Base-by-base conservation (phyloP, 1,140 invertebrate genomes). In the Saxidomus purpurata region DNA sequence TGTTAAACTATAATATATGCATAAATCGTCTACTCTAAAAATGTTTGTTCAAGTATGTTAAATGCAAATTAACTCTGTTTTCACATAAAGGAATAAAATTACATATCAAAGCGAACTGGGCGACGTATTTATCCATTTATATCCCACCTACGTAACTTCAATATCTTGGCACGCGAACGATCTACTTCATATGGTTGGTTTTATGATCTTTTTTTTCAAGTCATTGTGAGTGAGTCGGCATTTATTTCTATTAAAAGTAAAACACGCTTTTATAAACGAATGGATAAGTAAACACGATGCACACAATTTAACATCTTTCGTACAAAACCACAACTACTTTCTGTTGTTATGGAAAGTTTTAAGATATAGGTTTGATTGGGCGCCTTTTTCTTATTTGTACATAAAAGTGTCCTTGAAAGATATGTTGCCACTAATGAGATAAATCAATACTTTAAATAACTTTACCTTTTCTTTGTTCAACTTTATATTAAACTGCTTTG, bases 211-310 rank as follows among this genome's bases (percentile, higher is more conserved):
- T 55, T n/a, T 77, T 52, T 36, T 34, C 1, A 49, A 79, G 52
- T 52, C 28, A 49, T 79, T 52, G 19, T 79, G 4, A 79, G 36
- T 52, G 76, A 49, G 52, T 52, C 31, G 11, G 43, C 52, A 55
- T 55, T 52, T 49, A 79, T 52, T 79, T 49, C 31, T 52, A 79
- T 79, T 79, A 52, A 77, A 79, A 79, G 40, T 55, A 49, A 79
- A 28, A 28, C 25, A 49, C 8, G 19, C 15, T 55, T 31, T 40
- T 34, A n/a, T 17, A 52, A 79, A 52, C 4, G 0, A 3, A 55
- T 13, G 34, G 40, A 49, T 25, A 77, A 49, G 25, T 77, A 19
- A 47, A 49, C 40, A 15, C n/a, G 49, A 40, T 77, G 25, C 74
- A 52, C 67, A 71, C 25, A 71, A 71, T 71, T 71, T 71, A 71